A percentile compares a stretch with the other conserved stretches of the same genome.
These are phyloP conservation scores for Myotis vivesi DNA, from an alignment of 2,797 vertebrate genomes.

Conservation along the genomic window DNA sequence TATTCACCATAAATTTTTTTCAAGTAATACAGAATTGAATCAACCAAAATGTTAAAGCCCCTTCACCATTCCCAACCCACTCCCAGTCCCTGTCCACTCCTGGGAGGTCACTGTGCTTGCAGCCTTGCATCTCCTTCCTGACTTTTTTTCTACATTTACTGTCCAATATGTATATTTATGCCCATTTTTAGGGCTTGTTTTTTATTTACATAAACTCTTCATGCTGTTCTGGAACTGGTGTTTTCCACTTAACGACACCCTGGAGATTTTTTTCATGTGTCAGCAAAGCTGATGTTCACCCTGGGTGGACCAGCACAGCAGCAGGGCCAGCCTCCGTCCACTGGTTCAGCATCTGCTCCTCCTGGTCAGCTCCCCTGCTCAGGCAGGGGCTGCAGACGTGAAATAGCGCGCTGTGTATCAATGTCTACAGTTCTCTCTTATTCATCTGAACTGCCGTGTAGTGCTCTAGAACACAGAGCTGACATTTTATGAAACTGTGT, in stretches of 20 bases:
- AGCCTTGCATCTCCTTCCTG: background rate
- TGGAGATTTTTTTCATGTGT: conserved; percentile 33
- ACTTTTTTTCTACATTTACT: background rate
- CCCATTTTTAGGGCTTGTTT: conserved; percentile 60
- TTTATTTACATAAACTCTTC: conserved; percentile 50
- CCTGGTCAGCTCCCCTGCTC: background rate
- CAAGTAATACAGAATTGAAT: background rate
- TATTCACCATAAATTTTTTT: background rate
- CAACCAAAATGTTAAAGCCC: background rate
- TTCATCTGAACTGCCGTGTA: background rate
- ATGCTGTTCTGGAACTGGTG: background rate
- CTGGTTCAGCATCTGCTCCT: background rate
- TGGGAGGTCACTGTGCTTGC: background rate
- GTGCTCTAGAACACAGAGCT: background rate
- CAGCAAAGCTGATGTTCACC: background rate
- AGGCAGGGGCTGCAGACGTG: background rate
- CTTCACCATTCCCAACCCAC: background rate
- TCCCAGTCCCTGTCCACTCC: accelerated
- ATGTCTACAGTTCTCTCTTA: accelerated
- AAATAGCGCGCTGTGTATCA: background rate
- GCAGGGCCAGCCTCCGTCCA: background rate
- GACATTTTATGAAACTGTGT: background rate
- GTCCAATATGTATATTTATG: background rate
- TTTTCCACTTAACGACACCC: conserved; percentile 53
- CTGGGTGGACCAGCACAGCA: background rate